Percentiles rank a stretch among this genome's conserved stretches.
Evolutionary conservation across 2,113 vertebrate genomes (phyloP).

Genomic region (Sialia sialis): DNA sequence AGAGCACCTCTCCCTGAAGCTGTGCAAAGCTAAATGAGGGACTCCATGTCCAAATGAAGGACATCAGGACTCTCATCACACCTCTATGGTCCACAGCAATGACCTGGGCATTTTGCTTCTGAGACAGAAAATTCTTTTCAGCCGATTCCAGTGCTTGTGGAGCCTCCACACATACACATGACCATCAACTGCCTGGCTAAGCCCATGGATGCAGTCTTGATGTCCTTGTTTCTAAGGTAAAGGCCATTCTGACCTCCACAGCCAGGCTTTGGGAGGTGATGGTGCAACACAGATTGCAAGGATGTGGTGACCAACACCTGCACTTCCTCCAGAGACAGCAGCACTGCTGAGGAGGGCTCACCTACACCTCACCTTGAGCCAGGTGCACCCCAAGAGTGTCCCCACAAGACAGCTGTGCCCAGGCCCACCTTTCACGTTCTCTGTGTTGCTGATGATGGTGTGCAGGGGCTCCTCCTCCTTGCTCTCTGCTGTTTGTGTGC

Average conservation of each 20-base stretch:
- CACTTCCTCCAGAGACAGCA: not conserved
- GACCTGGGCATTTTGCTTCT: not conserved
- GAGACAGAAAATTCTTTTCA: not conserved
- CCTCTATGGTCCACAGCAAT: not conserved
- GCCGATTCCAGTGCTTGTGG: not conserved
- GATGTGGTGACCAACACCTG: not conserved
- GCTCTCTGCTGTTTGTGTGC: constrained; percentile 79
- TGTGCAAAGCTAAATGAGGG: not conserved
- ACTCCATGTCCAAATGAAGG: not conserved
- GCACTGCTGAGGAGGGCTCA: not conserved
- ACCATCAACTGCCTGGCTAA: not conserved
- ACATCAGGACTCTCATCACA: not conserved
- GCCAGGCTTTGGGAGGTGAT: not conserved
- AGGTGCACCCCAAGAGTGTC: not conserved
- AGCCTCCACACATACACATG: not conserved
- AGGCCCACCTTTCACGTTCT: constrained; percentile 82
- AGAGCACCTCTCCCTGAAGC: not conserved
- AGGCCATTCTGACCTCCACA: not conserved
- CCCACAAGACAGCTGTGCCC: not conserved
- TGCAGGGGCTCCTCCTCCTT: constrained; percentile 78
- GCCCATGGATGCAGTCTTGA: not conserved
- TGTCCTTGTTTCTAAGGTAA: not conserved
- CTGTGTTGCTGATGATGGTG: constrained; percentile 83
- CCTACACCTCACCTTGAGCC: not conserved
- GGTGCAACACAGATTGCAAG: not conserved